These are phyloP conservation scores for Zosterops borbonicus DNA, from an alignment of 2,113 vertebrate species.

Conservation along the genomic window DNA sequence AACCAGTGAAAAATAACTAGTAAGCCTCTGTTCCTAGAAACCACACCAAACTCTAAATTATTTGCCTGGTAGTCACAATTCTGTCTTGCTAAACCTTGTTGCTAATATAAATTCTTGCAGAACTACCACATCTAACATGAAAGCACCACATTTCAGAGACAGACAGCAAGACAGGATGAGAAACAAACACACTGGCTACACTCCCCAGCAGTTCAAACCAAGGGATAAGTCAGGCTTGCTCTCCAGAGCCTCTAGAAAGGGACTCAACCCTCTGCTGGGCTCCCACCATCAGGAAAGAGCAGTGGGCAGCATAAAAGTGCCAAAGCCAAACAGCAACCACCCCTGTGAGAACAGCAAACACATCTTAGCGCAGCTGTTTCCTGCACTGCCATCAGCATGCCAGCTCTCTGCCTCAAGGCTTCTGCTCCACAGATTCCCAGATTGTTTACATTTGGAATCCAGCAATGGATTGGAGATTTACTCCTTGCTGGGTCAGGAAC, in stretches of 20 bases:
- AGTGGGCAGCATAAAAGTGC: not conserved
- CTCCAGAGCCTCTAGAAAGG: not conserved
- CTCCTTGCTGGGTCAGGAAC: not conserved
- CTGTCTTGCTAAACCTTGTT: not conserved
- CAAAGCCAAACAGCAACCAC: not conserved
- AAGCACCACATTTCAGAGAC: not conserved
- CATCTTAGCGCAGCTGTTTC: not conserved
- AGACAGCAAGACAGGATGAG: not conserved
- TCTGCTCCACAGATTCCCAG: not conserved
- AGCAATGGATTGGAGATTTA: not conserved
- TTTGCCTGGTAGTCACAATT: not conserved
- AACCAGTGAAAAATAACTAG: constrained; percentile 59
- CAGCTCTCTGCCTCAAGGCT: not conserved
- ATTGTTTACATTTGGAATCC: not conserved
- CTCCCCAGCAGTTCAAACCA: not conserved
- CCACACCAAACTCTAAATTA: not conserved
- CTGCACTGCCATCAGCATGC: not conserved
- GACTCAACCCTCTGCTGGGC: not conserved
- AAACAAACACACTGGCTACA: not conserved
- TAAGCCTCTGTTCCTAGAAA: constrained; percentile 22
- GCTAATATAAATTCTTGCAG: not conserved
- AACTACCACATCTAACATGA: not conserved
- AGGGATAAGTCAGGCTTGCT: not conserved
- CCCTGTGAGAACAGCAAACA: not conserved
- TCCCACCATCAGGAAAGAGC: not conserved